phyloP scores from a whole-genome alignment of 2,797 vertebrate genomes.

The Hypotaenidia philippensis region DNA sequence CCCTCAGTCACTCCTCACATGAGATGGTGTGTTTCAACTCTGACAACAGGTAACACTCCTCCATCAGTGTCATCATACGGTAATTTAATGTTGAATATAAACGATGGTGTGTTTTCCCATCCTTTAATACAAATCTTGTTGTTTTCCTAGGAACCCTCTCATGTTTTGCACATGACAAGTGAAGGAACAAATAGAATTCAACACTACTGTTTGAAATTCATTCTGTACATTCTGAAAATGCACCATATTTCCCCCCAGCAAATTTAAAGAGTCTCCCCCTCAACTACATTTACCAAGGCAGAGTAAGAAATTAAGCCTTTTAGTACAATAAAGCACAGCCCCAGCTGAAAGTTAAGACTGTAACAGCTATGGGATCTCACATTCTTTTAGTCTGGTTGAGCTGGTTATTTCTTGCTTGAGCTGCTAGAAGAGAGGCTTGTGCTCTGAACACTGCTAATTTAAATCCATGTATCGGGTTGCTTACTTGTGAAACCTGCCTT shows the following conservation, averaged over 20 bases:
- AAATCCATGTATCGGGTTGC: background rate
- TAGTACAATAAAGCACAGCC: background rate
- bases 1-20: background rate
- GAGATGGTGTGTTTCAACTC: background rate
- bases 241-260: background rate
- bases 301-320: background rate
- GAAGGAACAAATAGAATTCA: background rate
- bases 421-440: background rate
- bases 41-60: background rate
- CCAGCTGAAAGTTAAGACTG: background rate
- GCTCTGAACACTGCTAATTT: background rate
- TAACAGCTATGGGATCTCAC: background rate
- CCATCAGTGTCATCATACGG: background rate
- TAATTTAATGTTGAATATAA: background rate
- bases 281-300: background rate
- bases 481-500: background rate
- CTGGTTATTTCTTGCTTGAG: background rate
- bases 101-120: background rate
- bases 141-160: background rate
- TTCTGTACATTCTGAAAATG: background rate
- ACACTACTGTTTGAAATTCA: background rate
- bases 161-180: background rate
- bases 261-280: background rate
- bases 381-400: background rate
- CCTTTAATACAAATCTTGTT: background rate